Base-by-base conservation (phyloP, 1,140 invertebrate genomes). In the Proctacanthus coquilletti region DNA sequence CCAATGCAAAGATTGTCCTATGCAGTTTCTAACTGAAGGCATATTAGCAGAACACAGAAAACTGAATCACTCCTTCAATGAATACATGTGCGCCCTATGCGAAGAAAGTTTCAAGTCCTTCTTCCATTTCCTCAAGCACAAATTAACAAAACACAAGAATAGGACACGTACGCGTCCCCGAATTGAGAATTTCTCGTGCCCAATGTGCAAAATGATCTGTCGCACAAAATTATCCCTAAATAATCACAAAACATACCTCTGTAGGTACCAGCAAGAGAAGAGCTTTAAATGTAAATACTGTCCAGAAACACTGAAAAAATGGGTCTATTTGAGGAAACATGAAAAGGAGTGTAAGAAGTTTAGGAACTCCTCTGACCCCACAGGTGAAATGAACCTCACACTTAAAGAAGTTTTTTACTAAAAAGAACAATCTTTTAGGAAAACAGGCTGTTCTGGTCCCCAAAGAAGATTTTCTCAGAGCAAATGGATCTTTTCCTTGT, bases 201-300 rank as follows among this genome's bases (percentile, higher is more conserved):
- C 30, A 32, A 32, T 32, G 30, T 32, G 30, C 15, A 5, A 5
- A 32, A 32, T 13, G 13, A 32, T 15, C 6, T 32, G 9, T 32
- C 9, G 6, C 5, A 6, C 10, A 13, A 32, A 32, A 32, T 32
- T 32, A 17, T 9, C 30, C 30, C 17, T 32, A 15, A 32, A 32
- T 32, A 32, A 32, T 32, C 30, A 32, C 30, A 9, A 15, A 17
- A 32, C 9, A 32, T 32, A 32, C 13, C 9, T 32, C 17, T 32
- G 30, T 13, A 17, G 17, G 10, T 17, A 32, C 17, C 30, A 5
- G 15, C 5, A 13, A 13, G 30, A 13, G 17, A 9, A 32, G 5
- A 17, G 17, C 6, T 32, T 13, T 32, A 17, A 6, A 6, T 32
- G 30, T 17, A 32, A 32, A 17, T 17, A 32, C 17, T 32, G 30